Conservation (phyloP, 2,797 vertebrate genomes). For the Gymnodraco acuticeps region DNA sequence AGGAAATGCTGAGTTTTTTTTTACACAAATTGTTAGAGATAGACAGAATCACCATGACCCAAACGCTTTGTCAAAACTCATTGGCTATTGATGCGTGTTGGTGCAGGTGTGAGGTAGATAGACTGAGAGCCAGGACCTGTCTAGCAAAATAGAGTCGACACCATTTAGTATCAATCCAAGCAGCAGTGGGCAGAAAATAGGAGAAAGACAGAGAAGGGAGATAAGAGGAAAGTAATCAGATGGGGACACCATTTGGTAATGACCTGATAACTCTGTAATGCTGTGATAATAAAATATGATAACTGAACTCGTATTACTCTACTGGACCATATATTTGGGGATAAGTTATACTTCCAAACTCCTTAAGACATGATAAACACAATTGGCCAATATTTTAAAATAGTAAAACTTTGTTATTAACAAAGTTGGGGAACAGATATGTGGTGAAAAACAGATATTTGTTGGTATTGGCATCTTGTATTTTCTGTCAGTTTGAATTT, state of each 20-base stretch:
- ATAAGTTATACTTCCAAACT: constrained; percentile 44
- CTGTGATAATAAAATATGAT: constrained; percentile 43
- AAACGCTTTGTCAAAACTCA: constrained; percentile 15
- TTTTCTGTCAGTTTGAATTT: background rate
- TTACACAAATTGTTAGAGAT: constrained; percentile 1
- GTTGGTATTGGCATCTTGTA: background rate
- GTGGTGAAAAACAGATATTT: constrained; percentile 7
- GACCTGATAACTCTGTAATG: constrained; percentile 44
- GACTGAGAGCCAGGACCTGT: background rate
- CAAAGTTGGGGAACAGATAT: background rate
- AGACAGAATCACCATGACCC: constrained; percentile 13
- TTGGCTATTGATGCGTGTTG: background rate
- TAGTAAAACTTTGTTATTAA: constrained; percentile 39
- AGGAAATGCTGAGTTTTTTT: background rate
- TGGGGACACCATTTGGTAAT: constrained; percentile 41
- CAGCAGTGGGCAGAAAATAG: background rate
- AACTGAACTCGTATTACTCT: constrained; percentile 30
- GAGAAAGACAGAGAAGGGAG: background rate
- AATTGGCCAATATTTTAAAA: constrained; percentile 9
- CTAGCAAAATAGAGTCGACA: constrained; percentile 16
- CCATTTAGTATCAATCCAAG: constrained; percentile 33
- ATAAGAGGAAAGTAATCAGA: constrained; percentile 30
- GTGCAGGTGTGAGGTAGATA: constrained; percentile 8
- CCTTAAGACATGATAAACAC: background rate
- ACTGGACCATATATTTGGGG: constrained; percentile 17